Evolutionary conservation across 2,113 vertebrate species (phyloP), one percentile per base, ranked within the genome.

Genomic region (Sturnus vulgaris): DNA sequence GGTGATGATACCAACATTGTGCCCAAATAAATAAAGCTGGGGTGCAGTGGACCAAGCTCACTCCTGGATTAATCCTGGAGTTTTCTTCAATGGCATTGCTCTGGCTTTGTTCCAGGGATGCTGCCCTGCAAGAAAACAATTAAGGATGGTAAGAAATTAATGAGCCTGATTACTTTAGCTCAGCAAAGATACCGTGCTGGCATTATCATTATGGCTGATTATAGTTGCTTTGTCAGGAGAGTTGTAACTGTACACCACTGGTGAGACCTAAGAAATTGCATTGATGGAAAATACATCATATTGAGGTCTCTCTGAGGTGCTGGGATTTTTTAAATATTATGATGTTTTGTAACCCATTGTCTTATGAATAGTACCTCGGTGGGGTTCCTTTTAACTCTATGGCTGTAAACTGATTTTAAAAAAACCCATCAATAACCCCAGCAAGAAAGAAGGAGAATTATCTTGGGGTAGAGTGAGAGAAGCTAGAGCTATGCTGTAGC

Each of bases 131-230:
- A 87, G 73, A 59, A 85, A 64, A 76, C 53, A 90, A 79, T 75
- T 93, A 92, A 60, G n/a, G 2, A 0, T 56, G 24, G 30, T 65
- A 82, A 50, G 79, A 88, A 92, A 70, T 78, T 90, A 93, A 90
- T 75, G 73, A 92, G 23, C 42, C 39, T 63, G 42, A 71, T 92
- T 94, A 59, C 65, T 78, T 90, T 25, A 90, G 55, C 78, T 95
- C 60, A 70, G 88, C 78, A 89, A 94, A 93, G 79, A 55, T 63
- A 66, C 70, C 0, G 0, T 69, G 53, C 90, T 85, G 69, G 47
- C 78, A 61, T 89, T 89, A 73, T 83, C 46, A 11, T 91, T 78
- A 79, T 50, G 47, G 42, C 61, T 91, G 56, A 78, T 91, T 89
- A 70, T 9, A 61, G n/a, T 40, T 80, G 59, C 89, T 83, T 86